Evolutionary conservation across 1,140 invertebrate genomes (phyloP).

Genomic region (Pseudomyrmex gracilis): DNA sequence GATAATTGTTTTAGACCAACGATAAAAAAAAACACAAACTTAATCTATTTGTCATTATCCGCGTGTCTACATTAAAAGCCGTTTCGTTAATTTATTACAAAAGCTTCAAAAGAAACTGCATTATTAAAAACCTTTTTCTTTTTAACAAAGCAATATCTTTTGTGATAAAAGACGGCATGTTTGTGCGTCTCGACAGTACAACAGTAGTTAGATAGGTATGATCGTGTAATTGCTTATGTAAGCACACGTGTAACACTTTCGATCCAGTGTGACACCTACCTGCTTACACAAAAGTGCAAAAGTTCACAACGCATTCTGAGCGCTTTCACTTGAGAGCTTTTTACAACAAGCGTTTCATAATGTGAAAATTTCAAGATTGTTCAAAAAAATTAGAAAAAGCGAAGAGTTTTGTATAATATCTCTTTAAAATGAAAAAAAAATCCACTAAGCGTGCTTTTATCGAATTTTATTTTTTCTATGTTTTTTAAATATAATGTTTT

Average conservation of each 20-base stretch:
- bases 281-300: conserved; percentile 26
- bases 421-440: too few species aligned
- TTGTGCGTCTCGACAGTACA: neutral
- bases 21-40: too few species aligned
- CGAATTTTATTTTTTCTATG: too few species aligned
- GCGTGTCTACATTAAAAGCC: neutral
- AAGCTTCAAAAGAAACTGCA: neutral
- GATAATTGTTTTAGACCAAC: neutral
- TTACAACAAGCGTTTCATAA: neutral
- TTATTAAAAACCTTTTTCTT: neutral
- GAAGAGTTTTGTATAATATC: neutral
- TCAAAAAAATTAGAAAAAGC: conserved; percentile 13
- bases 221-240: conserved; percentile 9
- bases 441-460: too few species aligned
- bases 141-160: neutral
- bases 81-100: conserved; percentile 15
- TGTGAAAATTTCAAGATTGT: neutral
- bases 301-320: conserved; percentile 26
- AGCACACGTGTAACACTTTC: conserved; percentile 28
- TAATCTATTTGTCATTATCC: neutral
- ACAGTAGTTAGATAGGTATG: conserved; percentile 22
- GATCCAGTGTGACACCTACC: conserved; percentile 18
- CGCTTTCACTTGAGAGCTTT: conserved; percentile 9
- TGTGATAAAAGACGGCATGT: neutral
- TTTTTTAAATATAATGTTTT: too few species aligned